Evolutionary conservation across 1,140 invertebrate genomes (phyloP).

Genomic region (Drosophila bifasciata): DNA sequence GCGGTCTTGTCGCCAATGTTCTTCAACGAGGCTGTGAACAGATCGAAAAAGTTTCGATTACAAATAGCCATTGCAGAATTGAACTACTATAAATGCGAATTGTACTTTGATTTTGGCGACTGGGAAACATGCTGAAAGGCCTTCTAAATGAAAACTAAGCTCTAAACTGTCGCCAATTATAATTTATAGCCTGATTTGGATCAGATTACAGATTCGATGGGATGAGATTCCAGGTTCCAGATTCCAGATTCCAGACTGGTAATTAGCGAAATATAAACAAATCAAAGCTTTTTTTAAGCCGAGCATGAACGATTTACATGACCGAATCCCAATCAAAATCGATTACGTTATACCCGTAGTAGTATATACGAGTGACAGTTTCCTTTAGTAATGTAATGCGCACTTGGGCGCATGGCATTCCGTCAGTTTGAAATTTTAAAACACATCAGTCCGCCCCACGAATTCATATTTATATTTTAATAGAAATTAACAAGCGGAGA

Average conservation of each 20-base stretch:
- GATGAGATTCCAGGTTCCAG: constrained; percentile 22
- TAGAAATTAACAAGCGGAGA: constrained; percentile 52
- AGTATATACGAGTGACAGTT: neutral
- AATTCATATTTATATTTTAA: constrained; percentile 50
- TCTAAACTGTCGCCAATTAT: constrained; percentile 32
- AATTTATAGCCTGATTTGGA: constrained; percentile 62
- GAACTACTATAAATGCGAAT: neutral
- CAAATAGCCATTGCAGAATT: neutral
- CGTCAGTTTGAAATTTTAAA: constrained; percentile 30
- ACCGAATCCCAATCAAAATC: constrained; percentile 14
- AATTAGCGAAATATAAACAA: constrained; percentile 76
- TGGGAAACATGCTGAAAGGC: constrained; percentile 61
- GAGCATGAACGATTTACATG: constrained; percentile 50
- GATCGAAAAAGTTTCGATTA: constrained; percentile 5
- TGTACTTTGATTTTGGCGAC: constrained; percentile 50
- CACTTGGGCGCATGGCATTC: constrained; percentile 33
- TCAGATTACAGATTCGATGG: constrained; percentile 37
- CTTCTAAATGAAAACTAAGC: constrained; percentile 56
- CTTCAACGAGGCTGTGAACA: constrained; percentile 85
- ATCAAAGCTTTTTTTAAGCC: constrained; percentile 7
- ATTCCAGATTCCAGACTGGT: constrained; percentile 50
- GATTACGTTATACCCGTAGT: constrained; percentile 1
- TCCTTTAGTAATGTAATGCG: constrained; percentile 16
- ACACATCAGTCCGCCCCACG: constrained; percentile 7
- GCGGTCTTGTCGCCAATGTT: constrained; percentile 87